Evolutionary conservation across 2,888 invertebrate genomes (phyloP), one percentile per base, ranked within the genome.

Genomic region (Pyralis farinalis): DNA sequence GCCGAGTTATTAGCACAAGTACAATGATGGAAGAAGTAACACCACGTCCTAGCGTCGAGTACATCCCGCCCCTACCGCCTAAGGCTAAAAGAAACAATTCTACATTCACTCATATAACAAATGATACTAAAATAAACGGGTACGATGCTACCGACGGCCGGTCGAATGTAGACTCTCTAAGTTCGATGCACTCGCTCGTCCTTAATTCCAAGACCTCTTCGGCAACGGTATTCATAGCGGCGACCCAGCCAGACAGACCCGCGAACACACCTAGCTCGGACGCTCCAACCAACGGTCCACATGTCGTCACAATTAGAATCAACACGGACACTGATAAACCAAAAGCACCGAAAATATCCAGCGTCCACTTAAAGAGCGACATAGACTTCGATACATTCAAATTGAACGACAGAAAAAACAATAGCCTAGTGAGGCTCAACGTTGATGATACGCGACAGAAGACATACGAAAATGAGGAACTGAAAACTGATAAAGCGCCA

Each of bases 221-320:
- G 63, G 72, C 88, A 88, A 89, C 90, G 88, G 90, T 90, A 87
- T 88, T 86, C 66, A 69, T 89, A 75, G 86, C 90, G 85, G 79
- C 86, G 70, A 81, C 80, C 65, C 83, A 84, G 76, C 74, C 87
- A 79, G 86, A 87, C 51, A 78, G 79, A 77, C 73, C 84, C 63
- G 78, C 70, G 78, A 80, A 63, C 71, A 79, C 85, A 71, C 74
- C 76, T 68, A 66, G 72, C 67, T 57, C 81, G 76, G 86, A 85
- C 83, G 80, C 78, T 56, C 65, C 58, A 43, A 53, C 71, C 58
- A 81, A 77, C 75, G 87, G 82, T 48, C 88, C 86, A 57, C 93
- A 93, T 82, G 93, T 94, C 60, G 93, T 94, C 50, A 94, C 93
- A 56, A 94, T 94, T 66, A 90, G 91, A 70, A 93, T 94, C 72